Evolutionary conservation across 2,797 vertebrate species (phyloP).

Genomic region (Carcharodon carcharias): DNA sequence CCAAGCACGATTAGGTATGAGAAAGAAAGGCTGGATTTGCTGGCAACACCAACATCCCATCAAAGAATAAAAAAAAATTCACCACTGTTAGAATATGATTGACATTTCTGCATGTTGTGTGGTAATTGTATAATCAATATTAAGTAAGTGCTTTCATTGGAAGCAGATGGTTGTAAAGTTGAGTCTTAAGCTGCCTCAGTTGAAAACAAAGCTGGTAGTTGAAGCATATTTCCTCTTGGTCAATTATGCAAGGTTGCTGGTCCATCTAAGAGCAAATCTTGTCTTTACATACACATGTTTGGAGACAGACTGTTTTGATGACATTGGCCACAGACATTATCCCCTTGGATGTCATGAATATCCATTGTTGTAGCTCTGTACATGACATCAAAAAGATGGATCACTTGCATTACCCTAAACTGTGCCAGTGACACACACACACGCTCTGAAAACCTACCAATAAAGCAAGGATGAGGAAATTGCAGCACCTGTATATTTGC

Average conservation of each 20-base stretch:
- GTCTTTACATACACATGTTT: background rate
- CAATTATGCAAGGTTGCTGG: background rate
- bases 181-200: background rate
- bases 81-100: background rate
- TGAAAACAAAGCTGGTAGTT: background rate
- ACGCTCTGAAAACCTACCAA: background rate
- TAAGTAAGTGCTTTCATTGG: background rate
- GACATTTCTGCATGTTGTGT: background rate
- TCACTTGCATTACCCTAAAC: background rate
- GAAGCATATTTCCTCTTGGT: background rate
- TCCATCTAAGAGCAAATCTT: background rate
- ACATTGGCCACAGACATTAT: background rate
- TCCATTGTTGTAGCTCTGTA: background rate
- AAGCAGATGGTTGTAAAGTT: background rate
- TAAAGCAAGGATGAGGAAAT: background rate
- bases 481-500: background rate
- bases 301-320: background rate
- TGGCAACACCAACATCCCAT: no score
- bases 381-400: background rate
- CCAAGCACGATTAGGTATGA: no score
- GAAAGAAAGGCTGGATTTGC: no score
- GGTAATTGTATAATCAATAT: background rate
- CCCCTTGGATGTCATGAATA: background rate
- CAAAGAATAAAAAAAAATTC: no score
- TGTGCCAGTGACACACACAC: background rate